Evolutionary conservation across 2,888 invertebrate genomes (phyloP).

Genomic region (Anthrax anthrax): DNA sequence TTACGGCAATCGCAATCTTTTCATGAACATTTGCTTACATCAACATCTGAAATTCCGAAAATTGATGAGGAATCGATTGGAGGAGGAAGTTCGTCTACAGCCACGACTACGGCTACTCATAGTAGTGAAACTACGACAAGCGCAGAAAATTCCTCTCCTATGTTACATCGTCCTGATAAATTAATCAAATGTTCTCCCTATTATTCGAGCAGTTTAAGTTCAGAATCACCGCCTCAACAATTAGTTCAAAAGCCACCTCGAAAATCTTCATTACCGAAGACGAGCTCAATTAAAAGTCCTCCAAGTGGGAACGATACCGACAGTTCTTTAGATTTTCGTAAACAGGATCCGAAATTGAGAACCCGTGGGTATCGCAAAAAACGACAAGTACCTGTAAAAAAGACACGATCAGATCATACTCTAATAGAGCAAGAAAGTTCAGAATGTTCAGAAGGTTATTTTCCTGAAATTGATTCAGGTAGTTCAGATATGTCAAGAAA

Average conservation of each 20-base stretch:
- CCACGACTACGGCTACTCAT: conserved; percentile 37
- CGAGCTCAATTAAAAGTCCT: conserved; percentile 50
- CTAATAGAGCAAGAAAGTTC: conserved; percentile 43
- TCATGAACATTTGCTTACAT: conserved; percentile 45
- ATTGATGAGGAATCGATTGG: conserved; percentile 40
- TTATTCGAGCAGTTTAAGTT: conserved; percentile 60
- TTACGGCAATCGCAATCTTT: conserved; percentile 49
- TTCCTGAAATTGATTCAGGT: conserved; percentile 48
- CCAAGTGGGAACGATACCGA: conserved; percentile 63
- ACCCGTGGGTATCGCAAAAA: conserved; percentile 54
- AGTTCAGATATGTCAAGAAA: conserved; percentile 46
- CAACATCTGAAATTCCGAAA: conserved; percentile 40
- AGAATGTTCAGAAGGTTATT: conserved; percentile 53
- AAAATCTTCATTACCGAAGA: conserved; percentile 46
- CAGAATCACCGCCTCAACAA: conserved; percentile 54
- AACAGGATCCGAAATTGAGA: conserved; percentile 51
- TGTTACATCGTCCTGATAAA: conserved; percentile 34
- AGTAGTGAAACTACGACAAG: conserved; percentile 40
- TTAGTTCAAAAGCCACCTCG: conserved; percentile 47
- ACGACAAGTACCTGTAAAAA: conserved; percentile 39
- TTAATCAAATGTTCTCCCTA: conserved; percentile 58
- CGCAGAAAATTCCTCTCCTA: conserved; percentile 30
- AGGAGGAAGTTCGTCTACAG: conserved; percentile 31
- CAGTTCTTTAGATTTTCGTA: conserved; percentile 47
- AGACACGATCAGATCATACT: conserved; percentile 25